phyloP scores from a whole-genome alignment of 64 coral and sea anemone species.

The Acropora yongei region DNA sequence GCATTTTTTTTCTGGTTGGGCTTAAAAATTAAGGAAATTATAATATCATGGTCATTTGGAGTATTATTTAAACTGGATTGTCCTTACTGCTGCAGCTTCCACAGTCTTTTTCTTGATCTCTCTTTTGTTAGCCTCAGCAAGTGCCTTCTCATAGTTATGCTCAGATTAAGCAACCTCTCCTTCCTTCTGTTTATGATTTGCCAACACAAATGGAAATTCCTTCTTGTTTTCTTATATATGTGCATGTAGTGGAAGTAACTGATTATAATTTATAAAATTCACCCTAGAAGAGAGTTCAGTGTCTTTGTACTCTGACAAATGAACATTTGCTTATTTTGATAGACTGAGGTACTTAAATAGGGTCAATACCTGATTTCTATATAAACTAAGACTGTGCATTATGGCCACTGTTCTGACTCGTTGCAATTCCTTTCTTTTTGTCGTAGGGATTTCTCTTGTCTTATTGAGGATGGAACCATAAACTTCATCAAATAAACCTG shows the following conservation, averaged over 20 bases:
- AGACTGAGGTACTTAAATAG: not conserved
- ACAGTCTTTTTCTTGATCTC: not conserved
- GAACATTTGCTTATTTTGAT: no score
- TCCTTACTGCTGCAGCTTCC: not conserved
- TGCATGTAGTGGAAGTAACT: no score
- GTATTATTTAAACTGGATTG: not conserved
- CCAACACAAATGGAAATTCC: not conserved
- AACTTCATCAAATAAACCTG: no score
- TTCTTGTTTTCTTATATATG: not conserved
- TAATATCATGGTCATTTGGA: no score
- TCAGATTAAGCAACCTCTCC: not conserved
- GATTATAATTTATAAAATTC: no score
- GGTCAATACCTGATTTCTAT: not conserved
- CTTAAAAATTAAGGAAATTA: not conserved
- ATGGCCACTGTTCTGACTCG: not conserved
- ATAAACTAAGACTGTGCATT: not conserved
- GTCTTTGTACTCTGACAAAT: no score
- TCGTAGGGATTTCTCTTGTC: not conserved
- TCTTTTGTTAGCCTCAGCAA: conserved; percentile 21
- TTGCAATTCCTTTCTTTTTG: not conserved
- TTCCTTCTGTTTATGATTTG: conserved; percentile 9
- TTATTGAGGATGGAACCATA: no score
- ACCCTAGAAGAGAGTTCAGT: no score
- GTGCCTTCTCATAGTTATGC: conserved; percentile 26
- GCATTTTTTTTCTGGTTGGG: no score